phyloP scores from a whole-genome alignment of 2,797 vertebrate species.

The Heteromormyrus szaboi region DNA sequence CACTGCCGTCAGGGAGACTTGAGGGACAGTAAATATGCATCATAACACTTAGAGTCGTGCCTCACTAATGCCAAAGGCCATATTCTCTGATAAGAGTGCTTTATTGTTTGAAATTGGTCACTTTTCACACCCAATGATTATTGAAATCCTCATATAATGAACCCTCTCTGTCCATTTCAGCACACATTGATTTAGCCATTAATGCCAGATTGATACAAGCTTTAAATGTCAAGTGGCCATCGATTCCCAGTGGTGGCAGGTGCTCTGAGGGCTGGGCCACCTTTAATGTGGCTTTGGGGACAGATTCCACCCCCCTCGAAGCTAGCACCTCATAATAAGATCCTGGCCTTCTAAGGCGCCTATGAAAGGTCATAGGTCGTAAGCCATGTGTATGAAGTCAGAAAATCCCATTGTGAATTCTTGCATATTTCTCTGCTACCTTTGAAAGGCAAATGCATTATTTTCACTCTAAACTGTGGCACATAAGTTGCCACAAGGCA shows the following conservation, averaged over 20 bases:
- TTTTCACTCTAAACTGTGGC: background rate
- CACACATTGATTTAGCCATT: constrained; percentile 60
- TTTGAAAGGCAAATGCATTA: background rate
- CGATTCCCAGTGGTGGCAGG: constrained; percentile 42
- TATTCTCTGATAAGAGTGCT: constrained; percentile 7
- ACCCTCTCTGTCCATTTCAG: constrained; percentile 52
- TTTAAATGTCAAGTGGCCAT: constrained; percentile 59
- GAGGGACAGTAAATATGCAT: background rate
- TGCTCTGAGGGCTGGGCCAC: constrained; percentile 34
- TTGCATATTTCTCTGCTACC: background rate
- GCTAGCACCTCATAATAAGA: background rate
- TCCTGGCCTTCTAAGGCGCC: background rate
- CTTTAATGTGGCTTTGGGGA: constrained; percentile 31
- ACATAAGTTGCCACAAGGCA: background rate
- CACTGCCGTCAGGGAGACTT: background rate
- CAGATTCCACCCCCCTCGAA: background rate
- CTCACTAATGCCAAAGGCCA: background rate
- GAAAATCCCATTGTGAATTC: background rate
- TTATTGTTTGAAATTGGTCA: constrained; percentile 20
- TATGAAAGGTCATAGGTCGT: background rate
- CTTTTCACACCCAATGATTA: constrained; percentile 49
- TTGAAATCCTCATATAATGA: constrained; percentile 65
- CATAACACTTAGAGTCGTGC: background rate
- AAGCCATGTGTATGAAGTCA: background rate
- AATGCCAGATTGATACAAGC: constrained; percentile 65